A percentile compares a stretch with the other conserved stretches of the same genome.
These are phyloP conservation scores for Brenthis daphne DNA, from an alignment of 2,888 invertebrate genomes.

Conservation along the genomic window DNA sequence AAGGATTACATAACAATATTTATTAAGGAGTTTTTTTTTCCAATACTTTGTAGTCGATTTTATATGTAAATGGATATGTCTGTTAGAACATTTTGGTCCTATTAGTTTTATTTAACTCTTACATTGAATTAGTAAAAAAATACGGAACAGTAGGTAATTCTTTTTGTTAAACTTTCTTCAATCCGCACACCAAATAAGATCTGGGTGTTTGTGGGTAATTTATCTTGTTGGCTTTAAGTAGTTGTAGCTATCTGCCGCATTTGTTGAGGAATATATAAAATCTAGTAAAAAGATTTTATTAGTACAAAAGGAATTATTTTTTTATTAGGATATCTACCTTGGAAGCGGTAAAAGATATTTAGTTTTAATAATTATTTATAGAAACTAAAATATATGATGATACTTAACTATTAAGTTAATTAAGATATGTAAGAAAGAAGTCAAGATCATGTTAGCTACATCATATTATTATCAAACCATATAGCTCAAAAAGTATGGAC, in stretches of 20 bases:
- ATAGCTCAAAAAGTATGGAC: no score
- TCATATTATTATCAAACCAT: no score
- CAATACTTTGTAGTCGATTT: not conserved
- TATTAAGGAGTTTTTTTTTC: no score
- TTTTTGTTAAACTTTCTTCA: constrained; percentile 35
- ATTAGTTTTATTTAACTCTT: not conserved
- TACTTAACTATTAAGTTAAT: no score
- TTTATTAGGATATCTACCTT: not conserved
- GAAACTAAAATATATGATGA: no score
- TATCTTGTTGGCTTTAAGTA: constrained; percentile 34
- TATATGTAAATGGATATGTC: no score
- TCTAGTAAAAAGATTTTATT: not conserved
- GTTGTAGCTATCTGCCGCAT: constrained; percentile 25
- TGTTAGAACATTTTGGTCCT: no score
- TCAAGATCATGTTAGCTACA: no score
- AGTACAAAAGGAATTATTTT: not conserved
- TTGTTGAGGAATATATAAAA: constrained; percentile 14
- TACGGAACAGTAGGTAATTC: constrained; percentile 18
- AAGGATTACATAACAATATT: no score
- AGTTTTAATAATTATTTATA: no score
- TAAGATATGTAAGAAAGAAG: no score
- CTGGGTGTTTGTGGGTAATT: constrained; percentile 34
- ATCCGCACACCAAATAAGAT: constrained; percentile 34
- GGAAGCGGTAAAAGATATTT: not conserved
- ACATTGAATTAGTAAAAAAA: constrained; percentile 10